A percentile compares a stretch with the other conserved stretches of the same genome.
Conservation (phyloP, 2,888 invertebrate species). For the Phrixothrix hirtus region DNA sequence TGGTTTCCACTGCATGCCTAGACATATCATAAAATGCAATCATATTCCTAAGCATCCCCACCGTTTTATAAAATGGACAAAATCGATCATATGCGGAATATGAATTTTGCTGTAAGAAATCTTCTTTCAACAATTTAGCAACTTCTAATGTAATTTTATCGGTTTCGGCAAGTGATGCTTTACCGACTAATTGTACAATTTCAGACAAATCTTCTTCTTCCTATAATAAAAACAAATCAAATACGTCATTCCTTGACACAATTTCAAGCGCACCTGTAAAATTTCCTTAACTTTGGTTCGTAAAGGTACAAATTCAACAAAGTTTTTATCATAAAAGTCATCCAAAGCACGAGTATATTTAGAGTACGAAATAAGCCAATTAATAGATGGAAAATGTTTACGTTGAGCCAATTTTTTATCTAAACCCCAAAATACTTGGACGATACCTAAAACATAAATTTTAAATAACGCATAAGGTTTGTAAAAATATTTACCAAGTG, state of each 20-base stretch:
- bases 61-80: conserved; percentile 99
- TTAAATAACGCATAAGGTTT: no score
- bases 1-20: conserved; percentile 95
- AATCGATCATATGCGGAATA: conserved; percentile 94
- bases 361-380: conserved; percentile 97
- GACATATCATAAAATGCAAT: conserved; percentile 98
- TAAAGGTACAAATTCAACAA: conserved; percentile 93
- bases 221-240: conserved; percentile 51
- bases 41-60: conserved; percentile 98
- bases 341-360: conserved; percentile 99
- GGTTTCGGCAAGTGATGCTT: conserved; percentile 96
- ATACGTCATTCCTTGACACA: conserved; percentile 57
- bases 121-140: conserved; percentile 96
- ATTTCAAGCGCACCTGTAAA: conserved; percentile 48
- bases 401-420: conserved; percentile 99
- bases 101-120: conserved; percentile 99
- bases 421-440: conserved; percentile 99
- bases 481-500: conserved; percentile 63
- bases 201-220: conserved; percentile 99
- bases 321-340: conserved; percentile 99
- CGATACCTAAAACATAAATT: conserved; percentile 69
- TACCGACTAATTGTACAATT: conserved; percentile 99
- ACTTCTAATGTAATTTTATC: conserved; percentile 99
- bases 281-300: conserved; percentile 86
- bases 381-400: conserved; percentile 99